phyloP scores from a whole-genome alignment of 1,140 invertebrate species.

The Orchestia grillus region DNA sequence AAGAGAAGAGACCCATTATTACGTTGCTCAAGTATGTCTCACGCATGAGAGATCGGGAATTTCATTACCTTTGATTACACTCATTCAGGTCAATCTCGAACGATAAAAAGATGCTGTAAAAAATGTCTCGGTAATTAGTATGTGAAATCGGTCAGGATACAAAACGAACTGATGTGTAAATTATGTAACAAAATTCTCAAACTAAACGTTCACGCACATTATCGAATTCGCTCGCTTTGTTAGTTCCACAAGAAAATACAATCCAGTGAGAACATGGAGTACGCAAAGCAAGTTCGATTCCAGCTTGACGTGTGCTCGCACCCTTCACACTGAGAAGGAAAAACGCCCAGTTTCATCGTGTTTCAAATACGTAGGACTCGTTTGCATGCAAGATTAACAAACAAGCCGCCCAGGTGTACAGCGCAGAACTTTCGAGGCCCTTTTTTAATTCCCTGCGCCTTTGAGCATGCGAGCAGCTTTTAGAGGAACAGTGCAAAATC shows the following conservation, averaged over 20 bases:
- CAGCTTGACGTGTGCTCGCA: neutral
- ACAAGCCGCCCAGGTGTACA: no score
- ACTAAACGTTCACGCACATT: neutral
- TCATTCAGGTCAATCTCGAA: neutral
- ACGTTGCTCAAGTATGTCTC: neutral
- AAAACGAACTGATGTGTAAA: neutral
- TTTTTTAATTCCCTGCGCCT: no score
- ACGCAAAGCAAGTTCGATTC: neutral
- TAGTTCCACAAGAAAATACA: neutral
- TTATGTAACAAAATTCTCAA: neutral
- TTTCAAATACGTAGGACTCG: neutral
- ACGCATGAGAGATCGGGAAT: neutral
- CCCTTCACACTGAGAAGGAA: neutral
- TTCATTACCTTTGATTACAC: neutral
- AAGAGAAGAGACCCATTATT: neutral
- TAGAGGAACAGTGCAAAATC: no score
- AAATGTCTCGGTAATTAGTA: neutral
- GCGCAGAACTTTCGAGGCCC: no score
- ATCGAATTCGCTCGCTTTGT: neutral
- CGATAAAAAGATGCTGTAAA: neutral
- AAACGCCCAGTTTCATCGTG: neutral
- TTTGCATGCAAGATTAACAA: neutral
- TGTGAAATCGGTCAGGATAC: neutral
- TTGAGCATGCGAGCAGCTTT: no score
- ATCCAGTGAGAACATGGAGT: neutral